phyloP scores from a whole-genome alignment of 2,888 invertebrate species.

The Cheilosia pagana region DNA sequence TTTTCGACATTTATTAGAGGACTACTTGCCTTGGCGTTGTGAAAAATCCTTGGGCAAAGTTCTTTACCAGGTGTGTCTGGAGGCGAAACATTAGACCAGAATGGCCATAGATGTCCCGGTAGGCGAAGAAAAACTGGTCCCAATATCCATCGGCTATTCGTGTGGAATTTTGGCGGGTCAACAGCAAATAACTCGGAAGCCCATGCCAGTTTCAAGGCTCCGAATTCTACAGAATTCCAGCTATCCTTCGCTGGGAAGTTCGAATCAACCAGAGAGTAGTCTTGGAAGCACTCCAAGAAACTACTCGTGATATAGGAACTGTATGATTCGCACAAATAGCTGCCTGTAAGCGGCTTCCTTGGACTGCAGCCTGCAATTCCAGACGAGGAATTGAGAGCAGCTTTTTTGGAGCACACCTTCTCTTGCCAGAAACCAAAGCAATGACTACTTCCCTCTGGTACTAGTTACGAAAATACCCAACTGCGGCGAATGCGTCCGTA shows the following conservation, averaged over 20 bases:
- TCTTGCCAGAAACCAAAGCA: too few relatives aligned
- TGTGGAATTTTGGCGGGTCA: neutral
- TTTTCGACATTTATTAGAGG: neutral
- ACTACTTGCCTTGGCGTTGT: neutral
- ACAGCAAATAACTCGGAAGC: neutral
- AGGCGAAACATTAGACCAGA: too few relatives aligned
- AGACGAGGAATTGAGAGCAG: too few relatives aligned
- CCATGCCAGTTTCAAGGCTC: neutral
- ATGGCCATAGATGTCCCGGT: too few relatives aligned
- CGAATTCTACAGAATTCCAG: neutral
- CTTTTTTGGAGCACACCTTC: too few relatives aligned
- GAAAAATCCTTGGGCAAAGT: neutral
- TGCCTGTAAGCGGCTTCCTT: too few relatives aligned
- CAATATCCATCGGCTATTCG: neutral
- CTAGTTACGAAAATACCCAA: conserved; percentile 53
- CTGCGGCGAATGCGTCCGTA: conserved; percentile 73
- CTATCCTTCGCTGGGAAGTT: neutral
- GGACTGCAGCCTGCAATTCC: too few relatives aligned
- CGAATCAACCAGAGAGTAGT: neutral
- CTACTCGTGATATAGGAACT: neutral
- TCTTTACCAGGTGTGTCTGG: neutral
- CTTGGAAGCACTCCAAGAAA: neutral
- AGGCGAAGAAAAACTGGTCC: too few relatives aligned
- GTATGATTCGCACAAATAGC: too few relatives aligned
- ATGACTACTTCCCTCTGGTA: neutral